A percentile compares a stretch with the other conserved stretches of the same genome.
These are phyloP conservation scores for Pherbina coryleti DNA, from an alignment of 2,888 invertebrate species.

Conservation along the genomic window DNA sequence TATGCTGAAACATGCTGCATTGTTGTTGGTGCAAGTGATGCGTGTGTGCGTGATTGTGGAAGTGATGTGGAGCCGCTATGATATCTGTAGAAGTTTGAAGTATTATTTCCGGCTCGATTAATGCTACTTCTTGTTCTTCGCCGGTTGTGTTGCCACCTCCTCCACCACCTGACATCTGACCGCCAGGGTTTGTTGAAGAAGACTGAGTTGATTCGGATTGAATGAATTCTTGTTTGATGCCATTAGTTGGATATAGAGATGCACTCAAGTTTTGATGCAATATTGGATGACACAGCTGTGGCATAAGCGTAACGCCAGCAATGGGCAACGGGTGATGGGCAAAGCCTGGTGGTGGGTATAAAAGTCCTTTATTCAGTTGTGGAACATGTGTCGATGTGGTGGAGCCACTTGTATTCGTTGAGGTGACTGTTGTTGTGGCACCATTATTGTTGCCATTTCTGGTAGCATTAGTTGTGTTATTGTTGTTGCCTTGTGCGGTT, in stretches of 20 bases:
- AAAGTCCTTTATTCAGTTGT: conserved; percentile 58
- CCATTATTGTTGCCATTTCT: conserved; percentile 42
- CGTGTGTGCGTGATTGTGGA: conserved; percentile 57
- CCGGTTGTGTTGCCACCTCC: conserved; percentile 47
- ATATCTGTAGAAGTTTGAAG: conserved; percentile 62
- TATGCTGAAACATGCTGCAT: conserved; percentile 65
- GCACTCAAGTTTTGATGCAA: conserved; percentile 64
- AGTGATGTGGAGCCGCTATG: conserved; percentile 60
- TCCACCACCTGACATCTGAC: conserved; percentile 26
- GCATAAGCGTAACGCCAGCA: conserved; percentile 63
- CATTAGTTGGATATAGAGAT: conserved; percentile 60
- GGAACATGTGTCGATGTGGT: conserved; percentile 53
- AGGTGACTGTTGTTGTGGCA: conserved; percentile 49
- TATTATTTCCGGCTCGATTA: conserved; percentile 65
- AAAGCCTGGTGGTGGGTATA: conserved; percentile 64
- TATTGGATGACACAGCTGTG: conserved; percentile 64
- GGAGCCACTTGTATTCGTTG: conserved; percentile 47
- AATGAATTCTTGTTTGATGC: conserved; percentile 63
- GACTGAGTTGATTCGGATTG: conserved; percentile 31
- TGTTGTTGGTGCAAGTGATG: conserved; percentile 59
- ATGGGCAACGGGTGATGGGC: conserved; percentile 63
- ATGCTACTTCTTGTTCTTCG: conserved; percentile 60
- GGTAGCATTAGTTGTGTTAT: conserved; percentile 47
- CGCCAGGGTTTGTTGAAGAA: conserved; percentile 28
- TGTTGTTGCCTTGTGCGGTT: conserved; percentile 49